Percentiles rank a stretch among this genome's conserved stretches.
Conservation (phyloP, 1,140 invertebrate species). For the Parasteatoda tepidariorum region DNA sequence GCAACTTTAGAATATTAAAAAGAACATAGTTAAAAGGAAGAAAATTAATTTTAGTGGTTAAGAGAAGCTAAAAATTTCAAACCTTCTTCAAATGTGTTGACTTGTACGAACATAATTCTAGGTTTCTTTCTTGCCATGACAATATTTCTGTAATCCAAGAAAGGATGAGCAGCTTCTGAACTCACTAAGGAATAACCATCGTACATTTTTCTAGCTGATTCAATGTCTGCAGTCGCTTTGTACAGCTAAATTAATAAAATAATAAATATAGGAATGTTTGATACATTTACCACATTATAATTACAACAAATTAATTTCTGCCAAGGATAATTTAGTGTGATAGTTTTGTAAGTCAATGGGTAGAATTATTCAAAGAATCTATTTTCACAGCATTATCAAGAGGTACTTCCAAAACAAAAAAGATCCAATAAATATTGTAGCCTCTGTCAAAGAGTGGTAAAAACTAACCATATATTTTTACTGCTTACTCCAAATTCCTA, state of each 20-base stretch:
- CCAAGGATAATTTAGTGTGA: background rate
- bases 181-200: slow-evolving; percentile 83
- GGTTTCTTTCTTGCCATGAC: slow-evolving; percentile 90
- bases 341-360: background rate
- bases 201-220: slow-evolving; percentile 80
- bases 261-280: slow-evolving; percentile 27
- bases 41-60: background rate
- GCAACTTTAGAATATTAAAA: background rate
- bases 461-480: no score
- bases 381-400: no score
- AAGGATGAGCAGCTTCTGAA: slow-evolving; percentile 75
- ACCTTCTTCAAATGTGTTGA: slow-evolving; percentile 74
- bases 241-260: slow-evolving; percentile 73
- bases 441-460: no score
- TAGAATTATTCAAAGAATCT: background rate
- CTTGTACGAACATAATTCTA: slow-evolving; percentile 91
- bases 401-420: no score
- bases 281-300: background rate
- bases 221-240: slow-evolving; percentile 86
- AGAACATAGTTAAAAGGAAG: background rate
- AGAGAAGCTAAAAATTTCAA: slow-evolving; percentile 4
- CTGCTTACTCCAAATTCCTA: no score
- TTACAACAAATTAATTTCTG: background rate
- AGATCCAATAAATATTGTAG: no score
- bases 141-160: slow-evolving; percentile 86